Base-by-base conservation (phyloP, 2,888 invertebrate genomes). In the Omphaloscelis lunosa region DNA sequence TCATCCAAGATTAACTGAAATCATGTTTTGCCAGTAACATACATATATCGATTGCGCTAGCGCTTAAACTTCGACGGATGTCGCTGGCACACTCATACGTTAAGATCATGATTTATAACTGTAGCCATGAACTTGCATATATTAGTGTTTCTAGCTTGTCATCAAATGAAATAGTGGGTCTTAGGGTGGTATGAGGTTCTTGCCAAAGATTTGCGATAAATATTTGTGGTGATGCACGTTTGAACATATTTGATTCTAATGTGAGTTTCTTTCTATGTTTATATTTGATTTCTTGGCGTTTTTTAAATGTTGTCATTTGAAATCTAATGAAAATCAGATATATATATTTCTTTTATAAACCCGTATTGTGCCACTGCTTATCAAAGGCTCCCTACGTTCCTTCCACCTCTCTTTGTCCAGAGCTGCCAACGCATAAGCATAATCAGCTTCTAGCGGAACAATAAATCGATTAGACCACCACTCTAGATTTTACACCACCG, bases 31-130 rank as follows among this genome's bases (percentile, higher is more conserved):
- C 45, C 66, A 39, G 83, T 69, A 59, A 70, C 83, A 68, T 71
- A 27, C 56, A 51, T 11, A 39, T 87, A 89, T 89, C 80, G 89
- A 90, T 90, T 89, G 88, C 83, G 77, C 78, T 15, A 61, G 73
- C 76, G 75, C 75, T 77, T 70, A 84, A 88, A 90, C 85, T 89
- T 90, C 79, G 83, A 79, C 82, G 81, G 80, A 82, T 87, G 85
- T 89, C 86, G 82, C 84, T 85, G 66, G 78, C 79, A 83, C 61
- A 80, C 63, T 69, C 65, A 77, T 83, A 83, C 68, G 76, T 83
- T 84, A 75, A 81, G 82, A 88, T 89, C 87, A 84, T 91, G 90
- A 91, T 90, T 90, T 88, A 91, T 89, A 85, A 80, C 78, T 75
- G 66, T 75, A 80, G 76, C 82, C 82, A 79, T 83, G 86, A 89